Evolutionary conservation across 2,113 vertebrate genomes (phyloP).

Genomic region (Micronycteris hirsuta): DNA sequence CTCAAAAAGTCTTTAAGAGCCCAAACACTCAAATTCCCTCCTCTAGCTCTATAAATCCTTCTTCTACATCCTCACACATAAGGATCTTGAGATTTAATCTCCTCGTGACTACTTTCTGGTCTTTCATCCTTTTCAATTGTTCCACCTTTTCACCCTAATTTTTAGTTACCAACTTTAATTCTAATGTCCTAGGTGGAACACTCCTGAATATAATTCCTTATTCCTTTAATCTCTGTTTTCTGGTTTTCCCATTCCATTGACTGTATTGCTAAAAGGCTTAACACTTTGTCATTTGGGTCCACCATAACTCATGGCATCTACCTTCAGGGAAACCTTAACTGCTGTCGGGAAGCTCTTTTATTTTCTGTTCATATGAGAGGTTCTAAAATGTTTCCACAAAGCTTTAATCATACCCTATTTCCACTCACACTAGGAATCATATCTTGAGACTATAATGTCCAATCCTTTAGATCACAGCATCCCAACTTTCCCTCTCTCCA

Average conservation of each 20-base stretch:
- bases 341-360: constrained; percentile 1
- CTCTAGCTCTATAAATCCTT: background rate
- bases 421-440: background rate
- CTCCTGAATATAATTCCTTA: background rate
- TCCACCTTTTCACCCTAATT: background rate
- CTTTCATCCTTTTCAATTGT: background rate
- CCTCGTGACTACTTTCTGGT: background rate
- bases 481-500: background rate
- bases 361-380: background rate
- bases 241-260: background rate
- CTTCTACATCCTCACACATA: background rate
- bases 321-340: background rate
- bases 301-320: background rate
- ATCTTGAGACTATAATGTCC: background rate
- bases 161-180: background rate
- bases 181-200: background rate
- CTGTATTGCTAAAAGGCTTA: background rate
- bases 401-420: background rate
- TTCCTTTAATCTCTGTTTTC: background rate
- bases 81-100: background rate
- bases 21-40: background rate
- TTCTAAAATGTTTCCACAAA: background rate
- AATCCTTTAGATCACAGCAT: background rate
- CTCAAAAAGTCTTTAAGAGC: background rate
- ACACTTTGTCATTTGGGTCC: background rate